Evolutionary conservation across 92 coral and sea anemone genomes (phyloP).

Genomic region (Epizoanthus fatuus): DNA sequence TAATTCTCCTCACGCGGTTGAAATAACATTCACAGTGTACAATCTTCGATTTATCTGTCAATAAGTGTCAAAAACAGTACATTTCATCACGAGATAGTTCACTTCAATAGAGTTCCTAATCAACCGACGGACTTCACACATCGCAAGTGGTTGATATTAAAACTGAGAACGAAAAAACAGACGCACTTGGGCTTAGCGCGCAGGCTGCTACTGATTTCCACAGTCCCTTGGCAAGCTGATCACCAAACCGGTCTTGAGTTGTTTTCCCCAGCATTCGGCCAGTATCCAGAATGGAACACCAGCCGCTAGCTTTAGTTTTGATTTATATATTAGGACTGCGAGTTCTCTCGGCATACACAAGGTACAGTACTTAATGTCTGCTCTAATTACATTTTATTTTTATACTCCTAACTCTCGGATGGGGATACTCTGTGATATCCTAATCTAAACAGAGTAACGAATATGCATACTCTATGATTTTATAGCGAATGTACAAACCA

Average conservation of each 20-base stretch:
- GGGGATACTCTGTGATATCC: no score
- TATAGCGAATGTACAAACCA: neutral
- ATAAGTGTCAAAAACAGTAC: constrained; percentile 30
- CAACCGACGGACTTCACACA: constrained; percentile 35
- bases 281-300: neutral
- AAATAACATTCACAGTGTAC: constrained; percentile 35
- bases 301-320: neutral
- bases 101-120: constrained; percentile 33
- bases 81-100: constrained; percentile 50
- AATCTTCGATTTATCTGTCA: constrained; percentile 39
- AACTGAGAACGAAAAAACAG: constrained; percentile 32
- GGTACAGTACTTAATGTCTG: constrained; percentile 30
- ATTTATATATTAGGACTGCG: constrained; percentile 4
- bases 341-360: constrained; percentile 12
- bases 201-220: neutral
- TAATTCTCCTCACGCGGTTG: constrained; percentile 37
- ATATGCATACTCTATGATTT: no score
- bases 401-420: no score
- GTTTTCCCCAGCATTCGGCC: neutral
- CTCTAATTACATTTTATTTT: neutral
- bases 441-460: no score
- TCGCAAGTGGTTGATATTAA: constrained; percentile 39
- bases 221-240: no score
- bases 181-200: constrained; percentile 9
- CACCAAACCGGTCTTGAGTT: neutral